These are phyloP conservation scores for Apis florea DNA, from an alignment of 1,140 invertebrate genomes.

Conservation along the genomic window DNA sequence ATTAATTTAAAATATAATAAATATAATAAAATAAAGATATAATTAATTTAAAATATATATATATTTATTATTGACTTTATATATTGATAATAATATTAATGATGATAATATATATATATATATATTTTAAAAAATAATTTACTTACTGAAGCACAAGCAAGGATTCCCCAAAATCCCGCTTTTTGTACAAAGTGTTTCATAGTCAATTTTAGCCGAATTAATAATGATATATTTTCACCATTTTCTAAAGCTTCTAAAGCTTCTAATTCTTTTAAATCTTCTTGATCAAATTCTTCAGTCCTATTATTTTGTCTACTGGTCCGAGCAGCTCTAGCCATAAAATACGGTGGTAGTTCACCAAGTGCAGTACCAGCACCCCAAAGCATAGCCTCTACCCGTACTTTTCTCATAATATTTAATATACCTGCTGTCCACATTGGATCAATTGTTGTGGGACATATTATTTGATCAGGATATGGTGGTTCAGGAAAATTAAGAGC, in stretches of 20 bases:
- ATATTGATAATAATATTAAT: too few species aligned
- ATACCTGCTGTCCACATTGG: conserved; percentile 83
- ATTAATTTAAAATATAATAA: too few species aligned
- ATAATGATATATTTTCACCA: conserved; percentile 82
- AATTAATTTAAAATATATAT: too few species aligned
- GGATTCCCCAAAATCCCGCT: conserved; percentile 98
- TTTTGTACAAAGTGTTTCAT: conserved; percentile 96
- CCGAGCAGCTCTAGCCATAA: conserved; percentile 97
- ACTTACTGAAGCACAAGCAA: conserved; percentile 96
- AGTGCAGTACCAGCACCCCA: conserved; percentile 99
- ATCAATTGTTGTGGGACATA: conserved; percentile 86
- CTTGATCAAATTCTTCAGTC: conserved; percentile 82
- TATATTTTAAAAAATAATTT: background rate
- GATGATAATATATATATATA: too few species aligned
- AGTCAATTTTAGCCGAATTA: conserved; percentile 90
- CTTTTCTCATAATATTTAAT: conserved; percentile 97
- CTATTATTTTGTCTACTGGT: conserved; percentile 83
- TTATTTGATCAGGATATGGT: conserved; percentile 93
- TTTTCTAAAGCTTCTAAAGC: conserved; percentile 85
- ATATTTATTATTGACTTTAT: too few species aligned
- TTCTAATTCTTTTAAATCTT: conserved; percentile 90
- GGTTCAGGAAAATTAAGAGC: conserved; percentile 96
- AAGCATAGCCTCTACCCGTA: conserved; percentile 97
- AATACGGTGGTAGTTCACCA: conserved; percentile 97
- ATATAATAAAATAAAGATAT: too few species aligned